phyloP scores from a whole-genome alignment of 2,888 invertebrate genomes.

The Cantharis lateralis region DNA sequence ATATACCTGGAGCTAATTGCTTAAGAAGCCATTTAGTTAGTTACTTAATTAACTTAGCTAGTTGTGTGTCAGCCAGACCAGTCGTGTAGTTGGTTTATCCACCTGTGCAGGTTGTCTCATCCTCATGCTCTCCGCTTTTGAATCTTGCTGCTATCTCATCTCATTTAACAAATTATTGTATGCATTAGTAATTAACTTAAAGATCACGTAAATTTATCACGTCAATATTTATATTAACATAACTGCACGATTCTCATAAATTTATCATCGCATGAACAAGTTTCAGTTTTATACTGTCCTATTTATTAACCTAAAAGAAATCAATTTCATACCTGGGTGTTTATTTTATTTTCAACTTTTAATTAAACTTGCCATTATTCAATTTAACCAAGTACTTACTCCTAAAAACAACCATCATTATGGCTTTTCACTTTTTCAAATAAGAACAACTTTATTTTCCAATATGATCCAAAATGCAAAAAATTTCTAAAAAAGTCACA shows the following conservation, averaged over 20 bases:
- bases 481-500: too few species aligned
- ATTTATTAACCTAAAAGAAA: neutral
- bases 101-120: conserved; percentile 39
- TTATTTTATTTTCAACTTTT: neutral
- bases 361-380: neutral
- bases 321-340: neutral
- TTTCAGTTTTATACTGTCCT: neutral
- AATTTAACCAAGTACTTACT: neutral
- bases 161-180: conserved; percentile 40
- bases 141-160: conserved; percentile 31
- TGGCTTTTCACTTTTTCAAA: too few species aligned
- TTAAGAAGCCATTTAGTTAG: conserved; percentile 53
- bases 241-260: conserved; percentile 35
- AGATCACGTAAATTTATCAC: conserved; percentile 43
- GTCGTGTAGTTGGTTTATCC: conserved; percentile 43
- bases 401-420: too few species aligned
- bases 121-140: conserved; percentile 26
- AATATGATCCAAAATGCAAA: too few species aligned
- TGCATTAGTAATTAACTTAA: conserved; percentile 42
- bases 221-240: conserved; percentile 41
- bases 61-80: conserved; percentile 46
- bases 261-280: conserved; percentile 16
- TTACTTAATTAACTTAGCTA: conserved; percentile 50
- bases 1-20: conserved; percentile 53
- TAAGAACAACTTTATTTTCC: too few species aligned